Percentiles rank a stretch among this genome's conserved stretches.
Conservation (phyloP, 2,888 invertebrate genomes). For the Torymus tubicola region DNA sequence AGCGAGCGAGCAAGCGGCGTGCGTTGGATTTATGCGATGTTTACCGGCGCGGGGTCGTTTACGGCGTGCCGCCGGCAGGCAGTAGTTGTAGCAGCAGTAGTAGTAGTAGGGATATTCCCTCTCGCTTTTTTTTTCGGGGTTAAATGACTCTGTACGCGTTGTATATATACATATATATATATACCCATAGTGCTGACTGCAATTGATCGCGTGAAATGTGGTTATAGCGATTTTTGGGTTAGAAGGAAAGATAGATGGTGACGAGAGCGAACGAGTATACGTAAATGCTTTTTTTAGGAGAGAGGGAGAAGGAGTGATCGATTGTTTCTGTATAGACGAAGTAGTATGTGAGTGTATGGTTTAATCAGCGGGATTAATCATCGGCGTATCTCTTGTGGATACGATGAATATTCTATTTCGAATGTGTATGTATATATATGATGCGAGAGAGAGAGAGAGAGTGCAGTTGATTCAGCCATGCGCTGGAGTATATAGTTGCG, state of each 20-base stretch:
- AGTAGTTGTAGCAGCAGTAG: constrained; percentile 18
- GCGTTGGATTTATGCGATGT: constrained; percentile 48
- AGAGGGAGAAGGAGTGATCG: no score
- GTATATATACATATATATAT: neutral
- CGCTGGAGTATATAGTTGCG: no score
- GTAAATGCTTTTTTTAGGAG: no score
- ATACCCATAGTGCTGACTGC: neutral
- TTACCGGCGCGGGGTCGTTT: constrained; percentile 43
- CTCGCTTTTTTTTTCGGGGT: neutral
- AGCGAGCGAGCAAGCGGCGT: neutral
- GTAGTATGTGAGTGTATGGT: neutral
- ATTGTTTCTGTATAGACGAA: no score
- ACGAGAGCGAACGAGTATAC: no score
- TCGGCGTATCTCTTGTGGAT: neutral
- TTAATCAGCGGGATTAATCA: constrained; percentile 26
- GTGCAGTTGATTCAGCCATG: no score
- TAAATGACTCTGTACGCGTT: neutral
- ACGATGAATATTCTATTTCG: neutral
- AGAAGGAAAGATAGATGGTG: no score
- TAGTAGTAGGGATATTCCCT: constrained; percentile 24
- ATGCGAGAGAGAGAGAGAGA: no score
- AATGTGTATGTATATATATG: neutral
- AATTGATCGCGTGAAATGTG: neutral
- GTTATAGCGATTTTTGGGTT: no score
- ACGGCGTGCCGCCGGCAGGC: constrained; percentile 1